Percentiles rank a stretch among this genome's conserved stretches.
These are phyloP conservation scores for Drymonia ruficornis DNA, from an alignment of 2,888 invertebrate genomes.

Conservation along the genomic window DNA sequence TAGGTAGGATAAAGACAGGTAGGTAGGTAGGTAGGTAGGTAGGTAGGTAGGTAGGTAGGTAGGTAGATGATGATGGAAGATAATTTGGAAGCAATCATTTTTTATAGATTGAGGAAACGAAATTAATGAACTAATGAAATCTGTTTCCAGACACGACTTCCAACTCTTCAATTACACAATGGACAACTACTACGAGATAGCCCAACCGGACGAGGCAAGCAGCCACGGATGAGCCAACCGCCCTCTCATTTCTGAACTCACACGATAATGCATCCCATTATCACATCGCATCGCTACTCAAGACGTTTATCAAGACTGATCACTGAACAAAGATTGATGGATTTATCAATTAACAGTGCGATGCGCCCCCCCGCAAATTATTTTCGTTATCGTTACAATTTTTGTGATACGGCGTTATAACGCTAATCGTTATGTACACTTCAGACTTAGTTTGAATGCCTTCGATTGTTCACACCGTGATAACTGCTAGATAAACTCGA, in stretches of 20 bases:
- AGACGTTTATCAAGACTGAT: slow-evolving; percentile 60
- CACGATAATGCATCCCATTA: slow-evolving; percentile 28
- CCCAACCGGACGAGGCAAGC: slow-evolving; percentile 57
- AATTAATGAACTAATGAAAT: slow-evolving; percentile 6
- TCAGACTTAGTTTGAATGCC: neutral
- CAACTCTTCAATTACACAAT: slow-evolving; percentile 94
- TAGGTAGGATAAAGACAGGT: too few relatives aligned
- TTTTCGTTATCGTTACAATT: neutral
- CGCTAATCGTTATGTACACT: neutral
- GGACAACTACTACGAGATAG: slow-evolving; percentile 87
- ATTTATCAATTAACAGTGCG: slow-evolving; percentile 41
- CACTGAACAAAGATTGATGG: slow-evolving; percentile 51
- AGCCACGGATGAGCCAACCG: slow-evolving; percentile 61
- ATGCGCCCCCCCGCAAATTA: slow-evolving; percentile 19
- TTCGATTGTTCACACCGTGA: neutral
- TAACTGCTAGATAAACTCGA: neutral
- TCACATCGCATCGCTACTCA: slow-evolving; percentile 27
- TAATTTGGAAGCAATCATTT: too few relatives aligned
- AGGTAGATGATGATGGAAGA: too few relatives aligned
- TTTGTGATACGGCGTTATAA: neutral
- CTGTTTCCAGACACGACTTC: slow-evolving; percentile 91
- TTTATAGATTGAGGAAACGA: too few relatives aligned
- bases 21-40: too few relatives aligned
- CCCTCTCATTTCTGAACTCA: slow-evolving; percentile 28
- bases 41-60: too few relatives aligned